A percentile compares a stretch with the other conserved stretches of the same genome.
Conservation (phyloP, 2,113 vertebrate species). For the Pseudolaguvia tuberculata region DNA sequence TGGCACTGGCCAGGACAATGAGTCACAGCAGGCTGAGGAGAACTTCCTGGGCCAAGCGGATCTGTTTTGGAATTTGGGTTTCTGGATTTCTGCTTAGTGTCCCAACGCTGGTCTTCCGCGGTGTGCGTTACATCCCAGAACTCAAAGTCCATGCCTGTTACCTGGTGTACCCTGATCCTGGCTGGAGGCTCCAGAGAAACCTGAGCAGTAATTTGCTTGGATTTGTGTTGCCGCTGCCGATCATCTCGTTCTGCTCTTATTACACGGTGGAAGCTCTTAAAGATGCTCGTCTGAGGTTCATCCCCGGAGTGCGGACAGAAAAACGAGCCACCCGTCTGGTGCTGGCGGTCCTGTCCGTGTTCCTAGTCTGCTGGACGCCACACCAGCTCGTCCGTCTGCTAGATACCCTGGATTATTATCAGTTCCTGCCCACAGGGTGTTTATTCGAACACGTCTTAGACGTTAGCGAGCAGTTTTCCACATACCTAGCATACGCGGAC, state of each 20-base stretch:
- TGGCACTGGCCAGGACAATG: constrained; percentile 62
- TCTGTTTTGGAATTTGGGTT: constrained; percentile 53
- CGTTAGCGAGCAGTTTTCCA: constrained; percentile 65
- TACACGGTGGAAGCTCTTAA: constrained; percentile 59
- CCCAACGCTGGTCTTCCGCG: constrained; percentile 50
- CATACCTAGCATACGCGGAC: constrained; percentile 75
- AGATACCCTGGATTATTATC: constrained; percentile 64
- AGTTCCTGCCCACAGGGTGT: constrained; percentile 46
- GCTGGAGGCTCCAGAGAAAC: constrained; percentile 54
- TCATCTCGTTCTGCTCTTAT: constrained; percentile 56
- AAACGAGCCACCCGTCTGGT: constrained; percentile 73
- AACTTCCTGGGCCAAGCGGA: constrained; percentile 53
- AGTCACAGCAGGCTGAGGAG: constrained; percentile 48
- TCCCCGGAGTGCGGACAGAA: constrained; percentile 67
- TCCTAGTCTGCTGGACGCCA: constrained; percentile 80
- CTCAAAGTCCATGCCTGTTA: constrained; percentile 55
- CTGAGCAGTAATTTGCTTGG: constrained; percentile 54
- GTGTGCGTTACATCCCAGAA: background rate
- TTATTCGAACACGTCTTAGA: constrained; percentile 55
- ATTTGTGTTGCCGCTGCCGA: constrained; percentile 57
- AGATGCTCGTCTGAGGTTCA: constrained; percentile 53
- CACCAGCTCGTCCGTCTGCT: constrained; percentile 75
- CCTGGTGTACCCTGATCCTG: constrained; percentile 58
- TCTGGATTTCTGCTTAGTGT: constrained; percentile 50
- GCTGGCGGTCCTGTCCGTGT: constrained; percentile 73